Percentiles rank a stretch among this genome's conserved stretches.
phyloP scores from a whole-genome alignment of 2,888 invertebrate species.

The Hirtodrosophila duncani region DNA sequence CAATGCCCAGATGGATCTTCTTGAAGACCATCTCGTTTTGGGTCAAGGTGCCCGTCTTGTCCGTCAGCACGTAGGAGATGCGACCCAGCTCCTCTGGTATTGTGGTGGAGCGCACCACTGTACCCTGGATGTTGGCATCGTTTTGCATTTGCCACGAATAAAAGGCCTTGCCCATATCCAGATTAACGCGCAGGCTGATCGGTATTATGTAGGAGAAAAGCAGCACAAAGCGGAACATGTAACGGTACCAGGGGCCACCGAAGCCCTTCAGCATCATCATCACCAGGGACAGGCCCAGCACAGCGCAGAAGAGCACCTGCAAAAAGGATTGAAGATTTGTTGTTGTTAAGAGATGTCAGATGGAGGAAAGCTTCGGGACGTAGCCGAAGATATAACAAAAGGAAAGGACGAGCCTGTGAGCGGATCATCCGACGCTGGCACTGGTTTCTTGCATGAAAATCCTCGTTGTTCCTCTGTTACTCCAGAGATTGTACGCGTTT shows the following conservation, averaged over 20 bases:
- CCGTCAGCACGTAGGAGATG: constrained; percentile 96
- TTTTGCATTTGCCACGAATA: constrained; percentile 98
- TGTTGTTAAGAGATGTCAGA: too few relatives aligned
- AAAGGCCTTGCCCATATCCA: constrained; percentile 98
- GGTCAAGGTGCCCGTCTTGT: constrained; percentile 98
- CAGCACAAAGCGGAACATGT: constrained; percentile 96
- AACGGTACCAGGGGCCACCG: constrained; percentile 96
- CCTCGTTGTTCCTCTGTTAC: too few relatives aligned
- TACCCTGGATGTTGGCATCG: constrained; percentile 94
- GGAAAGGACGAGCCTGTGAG: too few relatives aligned
- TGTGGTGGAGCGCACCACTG: constrained; percentile 97
- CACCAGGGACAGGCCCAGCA: constrained; percentile 91
- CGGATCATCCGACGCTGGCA: too few relatives aligned
- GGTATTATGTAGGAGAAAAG: constrained; percentile 99
- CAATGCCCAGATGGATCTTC: constrained; percentile 95
- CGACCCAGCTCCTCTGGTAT: constrained; percentile 99
- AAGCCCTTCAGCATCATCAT: constrained; percentile 99
- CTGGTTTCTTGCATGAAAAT: too few relatives aligned
- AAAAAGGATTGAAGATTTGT: too few relatives aligned
- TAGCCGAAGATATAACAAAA: too few relatives aligned
- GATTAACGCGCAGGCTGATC: constrained; percentile 97
- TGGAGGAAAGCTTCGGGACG: too few relatives aligned
- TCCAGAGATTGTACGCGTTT: too few relatives aligned
- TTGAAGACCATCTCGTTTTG: constrained; percentile 99
- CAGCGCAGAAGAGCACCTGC: constrained; percentile 91